A percentile compares a stretch with the other conserved stretches of the same genome.
Conservation (phyloP, 2,113 vertebrate genomes). For the Muscicapa adusta region DNA sequence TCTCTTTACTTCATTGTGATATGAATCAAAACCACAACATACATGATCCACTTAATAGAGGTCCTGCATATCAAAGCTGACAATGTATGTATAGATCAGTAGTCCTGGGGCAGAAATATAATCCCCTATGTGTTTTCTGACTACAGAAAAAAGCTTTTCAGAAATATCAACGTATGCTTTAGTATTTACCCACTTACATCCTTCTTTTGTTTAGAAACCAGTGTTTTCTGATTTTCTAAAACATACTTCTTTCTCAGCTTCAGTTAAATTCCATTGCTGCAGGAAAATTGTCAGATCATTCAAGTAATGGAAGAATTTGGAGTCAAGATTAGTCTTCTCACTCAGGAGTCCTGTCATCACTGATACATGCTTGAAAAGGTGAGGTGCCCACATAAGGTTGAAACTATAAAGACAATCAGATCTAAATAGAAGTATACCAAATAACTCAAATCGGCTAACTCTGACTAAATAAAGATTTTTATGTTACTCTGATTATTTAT, state of each 20-base stretch:
- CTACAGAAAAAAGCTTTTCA: background rate
- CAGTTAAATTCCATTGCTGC: background rate
- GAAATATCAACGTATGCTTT: background rate
- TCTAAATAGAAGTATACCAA: background rate
- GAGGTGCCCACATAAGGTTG: background rate
- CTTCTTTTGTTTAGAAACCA: background rate
- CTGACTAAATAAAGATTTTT: background rate
- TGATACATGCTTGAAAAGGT: background rate
- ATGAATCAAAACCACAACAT: background rate
- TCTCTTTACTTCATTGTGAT: background rate
- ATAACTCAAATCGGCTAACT: background rate
- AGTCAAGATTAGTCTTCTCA: background rate
- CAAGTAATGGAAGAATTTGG: background rate
- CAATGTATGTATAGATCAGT: background rate
- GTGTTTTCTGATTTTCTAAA: background rate
- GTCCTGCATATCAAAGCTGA: background rate
- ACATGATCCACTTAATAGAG: background rate
- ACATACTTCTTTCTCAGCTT: background rate
- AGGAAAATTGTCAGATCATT: background rate
- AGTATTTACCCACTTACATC: background rate
- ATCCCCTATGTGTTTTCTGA: background rate
- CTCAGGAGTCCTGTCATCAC: background rate
- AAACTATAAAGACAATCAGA: background rate
- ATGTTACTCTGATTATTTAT: background rate
- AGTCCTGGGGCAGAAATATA: background rate